Conservation (phyloP, 1,140 invertebrate species). For the Tetragonula clypearis region DNA sequence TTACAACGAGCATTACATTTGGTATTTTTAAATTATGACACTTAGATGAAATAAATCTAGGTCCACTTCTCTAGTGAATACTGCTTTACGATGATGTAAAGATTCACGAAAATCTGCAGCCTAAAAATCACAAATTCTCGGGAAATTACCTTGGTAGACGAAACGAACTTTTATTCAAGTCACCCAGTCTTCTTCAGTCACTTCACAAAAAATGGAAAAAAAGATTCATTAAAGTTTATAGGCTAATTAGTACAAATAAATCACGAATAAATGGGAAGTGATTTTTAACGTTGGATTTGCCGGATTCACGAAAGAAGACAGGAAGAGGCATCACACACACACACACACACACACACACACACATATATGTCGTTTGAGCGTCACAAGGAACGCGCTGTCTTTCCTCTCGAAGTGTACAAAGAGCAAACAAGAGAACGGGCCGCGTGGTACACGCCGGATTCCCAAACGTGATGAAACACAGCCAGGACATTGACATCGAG, state of each 20-base stretch:
- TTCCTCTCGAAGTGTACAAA: slow-evolving; percentile 22
- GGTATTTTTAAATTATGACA: too few relatives aligned
- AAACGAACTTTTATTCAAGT: too few relatives aligned
- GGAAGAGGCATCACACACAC: not conserved
- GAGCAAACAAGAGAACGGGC: slow-evolving; percentile 40
- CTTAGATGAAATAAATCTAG: not conserved
- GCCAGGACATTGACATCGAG: slow-evolving; percentile 50
- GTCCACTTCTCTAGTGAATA: too few relatives aligned
- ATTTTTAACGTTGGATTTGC: not conserved
- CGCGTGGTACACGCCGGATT: slow-evolving; percentile 28
- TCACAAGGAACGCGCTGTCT: slow-evolving; percentile 1
- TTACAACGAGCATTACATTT: not conserved
- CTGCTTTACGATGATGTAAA: too few relatives aligned
- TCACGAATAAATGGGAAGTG: not conserved
- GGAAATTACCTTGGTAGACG: too few relatives aligned
- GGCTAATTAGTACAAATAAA: too few relatives aligned
- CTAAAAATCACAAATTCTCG: too few relatives aligned
- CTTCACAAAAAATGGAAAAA: too few relatives aligned
- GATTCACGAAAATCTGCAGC: too few relatives aligned
- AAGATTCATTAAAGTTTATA: too few relatives aligned
- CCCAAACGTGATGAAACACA: slow-evolving; percentile 48
- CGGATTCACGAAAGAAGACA: not conserved
- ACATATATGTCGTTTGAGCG: slow-evolving; percentile 27
- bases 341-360: too few relatives aligned
- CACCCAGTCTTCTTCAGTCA: too few relatives aligned